These are phyloP conservation scores for Protonemura montana DNA, from an alignment of 2,888 invertebrate genomes.

Conservation along the genomic window DNA sequence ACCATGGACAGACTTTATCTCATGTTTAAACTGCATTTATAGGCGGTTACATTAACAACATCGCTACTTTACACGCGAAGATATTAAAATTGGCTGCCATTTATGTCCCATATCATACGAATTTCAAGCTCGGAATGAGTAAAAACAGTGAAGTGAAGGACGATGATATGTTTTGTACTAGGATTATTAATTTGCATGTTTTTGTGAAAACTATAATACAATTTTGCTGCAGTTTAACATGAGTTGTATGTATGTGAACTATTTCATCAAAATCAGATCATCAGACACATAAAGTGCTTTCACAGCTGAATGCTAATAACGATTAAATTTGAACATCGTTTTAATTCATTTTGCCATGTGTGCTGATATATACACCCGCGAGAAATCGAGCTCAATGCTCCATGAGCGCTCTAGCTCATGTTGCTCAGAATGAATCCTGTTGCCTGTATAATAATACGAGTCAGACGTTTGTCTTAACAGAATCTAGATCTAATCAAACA, in stretches of 20 bases:
- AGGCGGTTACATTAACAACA: background rate
- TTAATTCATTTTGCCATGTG: background rate
- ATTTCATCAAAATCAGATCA: background rate
- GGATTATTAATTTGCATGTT: background rate
- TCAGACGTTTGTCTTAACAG: background rate
- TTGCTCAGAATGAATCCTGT: background rate
- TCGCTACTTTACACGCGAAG: no score
- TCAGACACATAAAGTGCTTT: background rate
- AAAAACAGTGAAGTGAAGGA: background rate
- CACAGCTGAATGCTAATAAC: background rate
- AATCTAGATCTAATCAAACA: background rate
- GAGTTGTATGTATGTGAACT: background rate
- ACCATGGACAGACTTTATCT: no score
- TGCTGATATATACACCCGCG: background rate
- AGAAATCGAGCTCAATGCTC: background rate
- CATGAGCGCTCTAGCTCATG: background rate
- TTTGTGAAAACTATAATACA: background rate
- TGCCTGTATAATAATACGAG: background rate
- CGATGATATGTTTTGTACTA: background rate
- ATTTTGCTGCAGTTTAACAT: background rate
- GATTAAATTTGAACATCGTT: background rate
- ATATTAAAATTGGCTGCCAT: background rate
- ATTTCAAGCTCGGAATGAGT: background rate
- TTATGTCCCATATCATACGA: background rate
- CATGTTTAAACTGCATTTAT: background rate